These are phyloP conservation scores for Cantharis rustica DNA, from an alignment of 2,888 invertebrate species.

Conservation along the genomic window DNA sequence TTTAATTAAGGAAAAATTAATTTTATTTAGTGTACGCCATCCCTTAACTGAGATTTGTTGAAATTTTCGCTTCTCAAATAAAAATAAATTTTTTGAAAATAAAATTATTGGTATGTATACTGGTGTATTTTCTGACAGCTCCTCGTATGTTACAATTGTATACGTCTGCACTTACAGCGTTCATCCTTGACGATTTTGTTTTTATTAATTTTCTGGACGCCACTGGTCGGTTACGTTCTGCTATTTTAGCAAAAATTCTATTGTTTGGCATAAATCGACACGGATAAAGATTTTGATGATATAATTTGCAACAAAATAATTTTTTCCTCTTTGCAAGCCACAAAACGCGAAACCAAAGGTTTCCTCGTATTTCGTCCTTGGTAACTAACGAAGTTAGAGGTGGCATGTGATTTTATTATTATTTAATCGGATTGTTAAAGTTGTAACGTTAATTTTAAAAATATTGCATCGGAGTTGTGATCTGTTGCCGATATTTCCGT, in stretches of 20 bases:
- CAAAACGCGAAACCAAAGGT: slow-evolving; percentile 8
- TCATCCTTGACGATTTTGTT: background rate
- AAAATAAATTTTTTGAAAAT: too few species aligned
- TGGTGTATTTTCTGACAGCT: too few species aligned
- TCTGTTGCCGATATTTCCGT: background rate
- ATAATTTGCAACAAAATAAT: slow-evolving; percentile 3
- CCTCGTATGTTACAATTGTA: background rate
- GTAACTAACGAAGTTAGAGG: slow-evolving; percentile 15
- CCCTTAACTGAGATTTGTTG: background rate
- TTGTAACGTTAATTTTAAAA: background rate
- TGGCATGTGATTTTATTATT: slow-evolving; percentile 23
- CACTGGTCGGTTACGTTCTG: background rate
- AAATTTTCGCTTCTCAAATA: too few species aligned
- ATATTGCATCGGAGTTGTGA: background rate
- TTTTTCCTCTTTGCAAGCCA: background rate
- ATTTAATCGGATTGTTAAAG: slow-evolving; percentile 8
- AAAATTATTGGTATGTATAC: too few species aligned
- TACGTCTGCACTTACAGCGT: background rate
- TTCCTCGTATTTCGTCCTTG: slow-evolving; percentile 23
- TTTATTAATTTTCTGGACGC: background rate
- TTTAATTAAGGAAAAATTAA: too few species aligned
- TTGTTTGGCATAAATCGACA: background rate
- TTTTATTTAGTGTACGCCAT: background rate
- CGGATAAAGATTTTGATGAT: slow-evolving; percentile 12
- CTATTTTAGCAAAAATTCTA: background rate